Percentiles rank a stretch among this genome's conserved stretches.
Evolutionary conservation across 2,797 vertebrate genomes (phyloP).

Genomic region (Phalloptychus januarius): DNA sequence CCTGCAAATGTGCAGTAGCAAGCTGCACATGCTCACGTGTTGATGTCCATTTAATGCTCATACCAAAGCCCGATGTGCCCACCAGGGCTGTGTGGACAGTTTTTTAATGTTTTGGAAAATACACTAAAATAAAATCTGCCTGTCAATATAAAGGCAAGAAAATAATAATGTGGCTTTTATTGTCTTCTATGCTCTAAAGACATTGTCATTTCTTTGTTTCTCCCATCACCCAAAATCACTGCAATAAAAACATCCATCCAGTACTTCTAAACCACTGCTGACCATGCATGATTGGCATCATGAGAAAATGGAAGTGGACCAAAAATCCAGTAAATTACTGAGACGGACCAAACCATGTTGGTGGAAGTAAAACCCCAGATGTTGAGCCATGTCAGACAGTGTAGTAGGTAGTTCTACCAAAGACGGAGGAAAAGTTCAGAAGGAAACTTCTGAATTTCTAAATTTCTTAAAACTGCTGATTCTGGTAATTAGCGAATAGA

Average conservation of each 20-base stretch:
- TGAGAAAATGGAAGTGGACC: background rate
- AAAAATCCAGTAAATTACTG: background rate
- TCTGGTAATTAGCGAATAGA: background rate
- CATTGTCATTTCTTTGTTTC: background rate
- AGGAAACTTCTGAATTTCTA: background rate
- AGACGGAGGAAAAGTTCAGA: background rate
- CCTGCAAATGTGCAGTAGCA: constrained; percentile 2
- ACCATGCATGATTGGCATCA: background rate
- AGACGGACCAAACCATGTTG: background rate
- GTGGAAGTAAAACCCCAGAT: background rate
- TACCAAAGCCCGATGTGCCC: constrained; percentile 60
- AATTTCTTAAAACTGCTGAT: background rate
- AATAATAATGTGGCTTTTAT: background rate
- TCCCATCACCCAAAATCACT: background rate
- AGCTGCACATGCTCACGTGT: constrained; percentile 26
- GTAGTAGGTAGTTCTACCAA: background rate
- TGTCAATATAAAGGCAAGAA: constrained; percentile 6
- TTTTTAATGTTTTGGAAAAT: constrained; percentile 24
- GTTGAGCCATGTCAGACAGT: background rate
- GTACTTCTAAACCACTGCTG: background rate
- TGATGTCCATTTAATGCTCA: constrained; percentile 16
- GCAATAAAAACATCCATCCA: background rate
- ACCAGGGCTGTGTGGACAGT: constrained; percentile 3
- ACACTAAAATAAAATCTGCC: constrained; percentile 23
- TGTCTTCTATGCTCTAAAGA: background rate